Evolutionary conservation across 2,113 vertebrate species (phyloP).

Genomic region (Etheostoma spectabile): DNA sequence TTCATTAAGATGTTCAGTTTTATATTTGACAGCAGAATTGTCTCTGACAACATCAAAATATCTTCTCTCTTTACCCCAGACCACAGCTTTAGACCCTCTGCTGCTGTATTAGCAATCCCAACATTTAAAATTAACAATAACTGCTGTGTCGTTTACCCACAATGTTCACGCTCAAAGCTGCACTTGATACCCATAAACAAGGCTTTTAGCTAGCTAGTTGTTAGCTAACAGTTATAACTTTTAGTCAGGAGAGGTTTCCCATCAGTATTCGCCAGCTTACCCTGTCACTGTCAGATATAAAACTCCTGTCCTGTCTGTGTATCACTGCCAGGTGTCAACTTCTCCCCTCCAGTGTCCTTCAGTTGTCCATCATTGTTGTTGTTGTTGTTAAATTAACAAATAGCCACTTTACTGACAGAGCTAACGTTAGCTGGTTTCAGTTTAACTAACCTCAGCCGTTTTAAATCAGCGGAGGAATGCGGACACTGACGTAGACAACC

Average conservation of each 20-base stretch:
- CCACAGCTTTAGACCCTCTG: slow-evolving; percentile 15
- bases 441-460: slow-evolving; percentile 50
- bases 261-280: slow-evolving; percentile 68
- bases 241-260: neutral
- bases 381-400: neutral
- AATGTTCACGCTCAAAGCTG: neutral
- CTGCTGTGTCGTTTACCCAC: neutral
- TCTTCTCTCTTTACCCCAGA: slow-evolving; percentile 2
- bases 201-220: slow-evolving; percentile 3
- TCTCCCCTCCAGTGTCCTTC: slow-evolving; percentile 31
- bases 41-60: neutral
- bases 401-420: neutral
- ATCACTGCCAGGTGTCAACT: slow-evolving; percentile 23
- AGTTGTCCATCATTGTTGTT: neutral
- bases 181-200: neutral
- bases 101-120: neutral
- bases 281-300: slow-evolving; percentile 44
- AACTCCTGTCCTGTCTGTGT: slow-evolving; percentile 17
- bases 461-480: slow-evolving; percentile 77
- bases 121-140: neutral
- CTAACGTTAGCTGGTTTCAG: slow-evolving; percentile 35
- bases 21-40: neutral
- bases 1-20: neutral
- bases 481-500: slow-evolving; percentile 71
- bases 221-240: slow-evolving; percentile 37